These are phyloP conservation scores for Falco novaeseelandiae DNA, from an alignment of 2,797 vertebrate species.

Conservation along the genomic window DNA sequence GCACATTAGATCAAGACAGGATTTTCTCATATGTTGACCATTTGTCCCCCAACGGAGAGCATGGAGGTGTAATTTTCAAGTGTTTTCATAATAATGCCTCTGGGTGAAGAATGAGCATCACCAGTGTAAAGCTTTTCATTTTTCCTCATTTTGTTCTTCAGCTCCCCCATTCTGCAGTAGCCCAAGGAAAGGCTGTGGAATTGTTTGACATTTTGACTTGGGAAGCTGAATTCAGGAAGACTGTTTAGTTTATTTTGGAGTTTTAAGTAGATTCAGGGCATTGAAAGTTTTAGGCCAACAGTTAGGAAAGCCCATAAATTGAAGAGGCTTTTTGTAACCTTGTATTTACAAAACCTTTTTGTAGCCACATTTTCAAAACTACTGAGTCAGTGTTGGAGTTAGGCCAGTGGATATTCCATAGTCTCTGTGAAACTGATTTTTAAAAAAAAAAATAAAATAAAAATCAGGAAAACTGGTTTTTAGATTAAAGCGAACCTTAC, in stretches of 20 bases:
- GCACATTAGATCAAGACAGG: not conserved
- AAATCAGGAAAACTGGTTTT: not conserved
- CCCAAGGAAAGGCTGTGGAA: not conserved
- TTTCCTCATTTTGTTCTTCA: not conserved
- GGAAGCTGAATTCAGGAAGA: not conserved
- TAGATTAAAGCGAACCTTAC: not conserved
- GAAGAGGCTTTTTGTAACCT: not conserved
- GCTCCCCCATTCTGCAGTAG: not conserved
- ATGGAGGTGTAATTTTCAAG: not conserved
- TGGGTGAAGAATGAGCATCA: not conserved
- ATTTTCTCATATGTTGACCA: not conserved
- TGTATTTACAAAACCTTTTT: not conserved
- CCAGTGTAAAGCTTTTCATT: not conserved
- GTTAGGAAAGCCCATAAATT: not conserved
- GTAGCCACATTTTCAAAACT: not conserved
- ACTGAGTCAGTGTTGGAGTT: not conserved
- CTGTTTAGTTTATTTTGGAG: not conserved
- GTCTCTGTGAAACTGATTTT: not conserved
- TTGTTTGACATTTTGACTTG: not conserved
- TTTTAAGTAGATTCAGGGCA: not conserved
- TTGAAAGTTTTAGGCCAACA: not conserved
- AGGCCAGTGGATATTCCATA: not conserved
- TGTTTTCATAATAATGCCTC: not conserved
- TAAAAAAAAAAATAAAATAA: no score
- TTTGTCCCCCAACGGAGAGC: not conserved